phyloP scores from a whole-genome alignment of 2,113 vertebrate species.

The Pollachius pollachius region DNA sequence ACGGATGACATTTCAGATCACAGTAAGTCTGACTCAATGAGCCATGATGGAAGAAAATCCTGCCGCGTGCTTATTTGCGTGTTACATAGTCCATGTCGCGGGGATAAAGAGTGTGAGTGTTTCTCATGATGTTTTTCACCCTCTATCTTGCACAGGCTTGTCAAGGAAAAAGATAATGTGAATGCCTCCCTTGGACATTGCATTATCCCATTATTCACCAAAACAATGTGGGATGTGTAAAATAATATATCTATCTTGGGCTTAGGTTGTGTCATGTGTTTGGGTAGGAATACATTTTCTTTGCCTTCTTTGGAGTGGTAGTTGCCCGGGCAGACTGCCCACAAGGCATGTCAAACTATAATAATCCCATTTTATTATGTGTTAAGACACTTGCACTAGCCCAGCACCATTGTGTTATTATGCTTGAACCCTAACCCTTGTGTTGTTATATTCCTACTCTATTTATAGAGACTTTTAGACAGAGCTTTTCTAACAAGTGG shows the following conservation, averaged over 20 bases:
- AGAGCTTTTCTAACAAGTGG: too few species aligned
- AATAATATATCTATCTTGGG: conserved; percentile 52
- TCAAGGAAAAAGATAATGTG: conserved; percentile 60
- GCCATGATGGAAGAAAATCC: conserved; percentile 33
- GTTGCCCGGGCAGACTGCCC: conserved; percentile 2
- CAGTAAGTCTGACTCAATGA: conserved; percentile 36
- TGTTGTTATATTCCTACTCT: too few species aligned
- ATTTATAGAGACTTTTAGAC: too few species aligned
- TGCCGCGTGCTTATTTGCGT: conserved; percentile 13
- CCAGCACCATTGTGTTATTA: too few species aligned
- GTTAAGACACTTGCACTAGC: too few species aligned
- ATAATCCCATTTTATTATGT: too few species aligned
- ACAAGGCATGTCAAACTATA: conserved; percentile 6
- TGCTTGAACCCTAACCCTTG: too few species aligned
- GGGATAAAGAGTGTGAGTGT: conserved; percentile 35
- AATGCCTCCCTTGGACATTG: conserved; percentile 42
- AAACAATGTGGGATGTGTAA: conserved; percentile 41
- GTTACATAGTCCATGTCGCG: conserved; percentile 15
- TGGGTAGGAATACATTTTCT: too few species aligned
- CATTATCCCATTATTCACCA: too few species aligned
- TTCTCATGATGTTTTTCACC: conserved; percentile 59
- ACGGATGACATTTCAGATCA: conserved; percentile 50
- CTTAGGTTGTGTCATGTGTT: too few species aligned
- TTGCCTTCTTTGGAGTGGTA: conserved; percentile 26
- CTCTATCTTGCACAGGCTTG: conserved; percentile 57